Evolutionary conservation across 2,888 invertebrate genomes (phyloP).

Genomic region (Cetonia aurata): DNA sequence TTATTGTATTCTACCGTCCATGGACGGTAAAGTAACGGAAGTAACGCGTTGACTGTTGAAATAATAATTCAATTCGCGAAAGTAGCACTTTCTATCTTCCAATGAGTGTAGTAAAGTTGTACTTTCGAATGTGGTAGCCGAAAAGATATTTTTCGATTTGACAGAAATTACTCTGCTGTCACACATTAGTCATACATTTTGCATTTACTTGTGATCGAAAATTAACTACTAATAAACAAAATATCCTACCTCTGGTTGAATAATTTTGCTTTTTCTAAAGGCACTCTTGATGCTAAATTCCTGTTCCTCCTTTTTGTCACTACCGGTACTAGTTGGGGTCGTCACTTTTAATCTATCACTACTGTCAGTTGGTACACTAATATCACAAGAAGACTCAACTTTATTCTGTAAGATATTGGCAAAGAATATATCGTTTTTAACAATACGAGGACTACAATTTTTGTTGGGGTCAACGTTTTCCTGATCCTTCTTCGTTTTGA

Average conservation of each 20-base stretch:
- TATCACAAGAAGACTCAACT: constrained; percentile 39
- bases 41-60: no score
- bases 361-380: constrained; percentile 43
- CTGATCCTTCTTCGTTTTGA: constrained; percentile 54
- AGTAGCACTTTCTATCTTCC: no score
- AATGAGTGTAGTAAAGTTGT: no score
- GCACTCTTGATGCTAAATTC: constrained; percentile 61
- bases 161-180: no score
- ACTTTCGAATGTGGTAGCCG: no score
- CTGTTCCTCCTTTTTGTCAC: constrained; percentile 55
- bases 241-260: constrained; percentile 56
- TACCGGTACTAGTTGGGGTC: constrained; percentile 44
- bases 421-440: constrained; percentile 60
- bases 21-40: no score
- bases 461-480: constrained; percentile 53
- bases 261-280: constrained; percentile 58
- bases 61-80: no score
- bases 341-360: constrained; percentile 43
- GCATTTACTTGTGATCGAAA: no score
- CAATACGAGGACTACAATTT: constrained; percentile 54
- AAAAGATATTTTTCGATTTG: no score
- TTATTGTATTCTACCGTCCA: no score
- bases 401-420: constrained; percentile 52
- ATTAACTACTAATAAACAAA: no score
- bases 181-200: no score